Conservation (phyloP, 1,140 invertebrate genomes). For the Microplitis demolitor region DNA sequence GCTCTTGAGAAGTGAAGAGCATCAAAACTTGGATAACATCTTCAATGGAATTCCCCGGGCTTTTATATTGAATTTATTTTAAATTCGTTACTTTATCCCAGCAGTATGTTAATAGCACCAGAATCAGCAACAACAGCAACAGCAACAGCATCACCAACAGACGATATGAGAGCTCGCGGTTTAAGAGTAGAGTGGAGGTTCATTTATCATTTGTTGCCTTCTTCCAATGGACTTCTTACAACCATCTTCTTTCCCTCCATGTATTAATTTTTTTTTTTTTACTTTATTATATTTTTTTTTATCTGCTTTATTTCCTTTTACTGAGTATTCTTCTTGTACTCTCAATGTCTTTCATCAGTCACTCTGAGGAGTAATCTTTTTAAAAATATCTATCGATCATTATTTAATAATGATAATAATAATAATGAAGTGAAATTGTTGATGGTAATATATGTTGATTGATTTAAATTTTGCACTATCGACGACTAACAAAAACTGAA, state of each 20-base stretch:
- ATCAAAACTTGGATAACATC: constrained; percentile 43
- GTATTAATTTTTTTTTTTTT: constrained; percentile 3
- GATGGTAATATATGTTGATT: too few species aligned
- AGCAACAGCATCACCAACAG: not conserved
- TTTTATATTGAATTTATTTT: constrained; percentile 62
- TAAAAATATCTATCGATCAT: too few species aligned
- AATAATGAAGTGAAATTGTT: too few species aligned
- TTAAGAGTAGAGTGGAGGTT: constrained; percentile 46
- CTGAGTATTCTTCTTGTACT: not conserved
- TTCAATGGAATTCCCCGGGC: constrained; percentile 52
- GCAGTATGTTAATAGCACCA: constrained; percentile 60
- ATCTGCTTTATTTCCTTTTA: not conserved
- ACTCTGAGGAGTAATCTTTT: not conserved
- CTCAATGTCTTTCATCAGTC: not conserved
- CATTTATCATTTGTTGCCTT: constrained; percentile 57
- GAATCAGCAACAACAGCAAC: not conserved
- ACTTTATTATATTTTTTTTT: not conserved
- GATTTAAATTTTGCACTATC: too few species aligned
- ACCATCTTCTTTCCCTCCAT: constrained; percentile 12
- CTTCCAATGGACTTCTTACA: constrained; percentile 6
- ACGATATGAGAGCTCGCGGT: constrained; percentile 58
- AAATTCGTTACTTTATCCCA: constrained; percentile 62
- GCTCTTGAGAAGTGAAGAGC: constrained; percentile 32
- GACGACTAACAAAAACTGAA: too few species aligned
- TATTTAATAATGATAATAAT: too few species aligned